phyloP scores from a whole-genome alignment of 1,140 invertebrate genomes.

The Penaeus japonicus region DNA sequence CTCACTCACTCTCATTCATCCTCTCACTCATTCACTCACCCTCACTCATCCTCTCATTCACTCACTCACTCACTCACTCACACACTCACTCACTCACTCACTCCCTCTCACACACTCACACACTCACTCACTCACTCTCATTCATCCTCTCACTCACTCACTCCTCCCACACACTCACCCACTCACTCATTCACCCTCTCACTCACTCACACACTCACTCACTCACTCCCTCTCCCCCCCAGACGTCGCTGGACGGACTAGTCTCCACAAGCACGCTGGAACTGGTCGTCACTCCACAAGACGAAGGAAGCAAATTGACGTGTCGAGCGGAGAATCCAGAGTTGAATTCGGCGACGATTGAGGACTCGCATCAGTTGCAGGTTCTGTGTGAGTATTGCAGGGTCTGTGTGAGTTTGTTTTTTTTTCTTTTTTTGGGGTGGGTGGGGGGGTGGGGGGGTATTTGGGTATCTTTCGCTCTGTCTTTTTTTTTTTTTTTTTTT shows the following conservation, averaged over 20 bases:
- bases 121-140: too few relatives aligned
- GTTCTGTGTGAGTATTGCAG: slow-evolving; percentile 63
- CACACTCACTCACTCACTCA: too few relatives aligned
- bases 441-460: background rate
- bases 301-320: slow-evolving; percentile 62
- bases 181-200: too few relatives aligned
- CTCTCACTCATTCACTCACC: too few relatives aligned
- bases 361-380: slow-evolving; percentile 63
- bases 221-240: background rate
- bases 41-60: too few relatives aligned
- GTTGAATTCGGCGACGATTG: slow-evolving; percentile 61
- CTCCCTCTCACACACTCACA: too few relatives aligned
- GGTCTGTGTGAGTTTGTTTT: background rate
- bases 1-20: too few relatives aligned
- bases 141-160: too few relatives aligned
- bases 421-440: background rate
- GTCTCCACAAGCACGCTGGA: slow-evolving; percentile 63
- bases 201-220: background rate
- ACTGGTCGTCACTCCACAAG: slow-evolving; percentile 61
- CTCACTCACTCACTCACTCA: too few relatives aligned
- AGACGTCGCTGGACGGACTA: slow-evolving; percentile 61
- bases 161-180: too few relatives aligned
- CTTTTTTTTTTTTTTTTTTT: background rate
- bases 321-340: slow-evolving; percentile 63
- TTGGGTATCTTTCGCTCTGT: background rate